These are phyloP conservation scores for Xylota sylvarum DNA, from an alignment of 2,888 invertebrate genomes.

Conservation along the genomic window DNA sequence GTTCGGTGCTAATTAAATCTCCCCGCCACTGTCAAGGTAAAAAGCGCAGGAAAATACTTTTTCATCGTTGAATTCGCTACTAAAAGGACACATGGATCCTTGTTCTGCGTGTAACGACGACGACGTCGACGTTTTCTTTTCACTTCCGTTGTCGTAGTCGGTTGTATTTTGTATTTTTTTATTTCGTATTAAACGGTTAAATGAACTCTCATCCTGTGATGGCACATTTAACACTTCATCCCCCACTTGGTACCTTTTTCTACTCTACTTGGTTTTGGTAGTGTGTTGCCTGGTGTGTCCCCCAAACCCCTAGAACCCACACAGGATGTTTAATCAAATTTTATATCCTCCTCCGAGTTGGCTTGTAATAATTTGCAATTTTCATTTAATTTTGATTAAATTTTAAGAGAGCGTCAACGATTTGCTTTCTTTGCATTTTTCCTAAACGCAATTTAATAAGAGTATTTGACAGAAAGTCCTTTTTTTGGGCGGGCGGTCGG, in stretches of 20 bases:
- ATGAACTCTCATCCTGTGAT: conserved; percentile 70
- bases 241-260: conserved; percentile 44
- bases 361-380: conserved; percentile 77
- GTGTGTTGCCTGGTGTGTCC: neutral
- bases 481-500: neutral
- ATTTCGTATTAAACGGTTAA: conserved; percentile 68
- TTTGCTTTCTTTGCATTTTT: conserved; percentile 72
- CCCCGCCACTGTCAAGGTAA: conserved; percentile 52
- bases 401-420: conserved; percentile 73
- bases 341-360: conserved; percentile 63
- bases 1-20: conserved; percentile 68
- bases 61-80: conserved; percentile 9
- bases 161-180: conserved; percentile 40
- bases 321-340: conserved; percentile 76
- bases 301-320: too few relatives aligned
- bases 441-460: conserved; percentile 71
- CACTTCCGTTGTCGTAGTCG: conserved; percentile 18
- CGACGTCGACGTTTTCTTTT: conserved; percentile 9
- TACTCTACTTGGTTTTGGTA: conserved; percentile 24
- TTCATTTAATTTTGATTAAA: conserved; percentile 77
- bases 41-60: conserved; percentile 18
- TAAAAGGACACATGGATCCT: conserved; percentile 44
- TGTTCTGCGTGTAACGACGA: conserved; percentile 9
- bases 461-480: conserved; percentile 40
- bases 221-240: conserved; percentile 68